Percentiles rank a stretch among this genome's conserved stretches.
Evolutionary conservation across 1,140 invertebrate genomes (phyloP).

Genomic region (Meloidogyne exigua): DNA sequence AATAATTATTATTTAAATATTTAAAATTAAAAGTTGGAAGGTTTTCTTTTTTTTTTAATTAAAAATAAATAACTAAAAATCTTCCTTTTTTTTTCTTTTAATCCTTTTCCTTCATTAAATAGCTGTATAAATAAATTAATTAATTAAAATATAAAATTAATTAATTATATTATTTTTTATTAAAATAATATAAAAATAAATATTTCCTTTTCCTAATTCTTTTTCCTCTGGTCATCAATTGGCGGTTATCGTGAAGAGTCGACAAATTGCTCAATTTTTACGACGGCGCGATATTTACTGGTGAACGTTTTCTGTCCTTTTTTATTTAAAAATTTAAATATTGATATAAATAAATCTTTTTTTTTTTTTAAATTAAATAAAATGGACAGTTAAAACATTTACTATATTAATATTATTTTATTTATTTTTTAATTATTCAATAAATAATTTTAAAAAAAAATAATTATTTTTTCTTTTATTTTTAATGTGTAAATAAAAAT

Average conservation of each 20-base stretch:
- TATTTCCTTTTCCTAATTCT: background rate
- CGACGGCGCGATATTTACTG: background rate
- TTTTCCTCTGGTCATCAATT: conserved; percentile 21
- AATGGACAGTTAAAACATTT: too few relatives aligned
- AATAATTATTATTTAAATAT: background rate
- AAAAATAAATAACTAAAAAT: background rate
- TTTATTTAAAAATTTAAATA: too few relatives aligned
- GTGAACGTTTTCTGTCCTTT: background rate
- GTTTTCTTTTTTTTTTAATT: too few relatives aligned
- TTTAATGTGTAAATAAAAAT: background rate
- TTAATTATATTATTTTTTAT: too few relatives aligned
- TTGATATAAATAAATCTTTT: too few relatives aligned
- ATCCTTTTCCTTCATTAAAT: conserved; percentile 10
- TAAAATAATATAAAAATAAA: too few relatives aligned
- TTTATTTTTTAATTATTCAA: too few relatives aligned
- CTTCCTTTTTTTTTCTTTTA: background rate
- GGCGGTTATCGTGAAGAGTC: conserved; percentile 29
- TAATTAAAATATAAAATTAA: too few relatives aligned
- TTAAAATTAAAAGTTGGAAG: background rate
- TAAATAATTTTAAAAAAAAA: too few relatives aligned
- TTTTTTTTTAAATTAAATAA: too few relatives aligned
- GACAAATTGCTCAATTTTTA: conserved; percentile 26
- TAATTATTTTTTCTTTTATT: background rate
- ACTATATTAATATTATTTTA: too few relatives aligned
- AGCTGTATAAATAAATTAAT: too few relatives aligned